Evolutionary conservation across 2,888 invertebrate genomes (phyloP), one percentile per base, ranked within the genome.

Genomic region (Perithous albicinctus): DNA sequence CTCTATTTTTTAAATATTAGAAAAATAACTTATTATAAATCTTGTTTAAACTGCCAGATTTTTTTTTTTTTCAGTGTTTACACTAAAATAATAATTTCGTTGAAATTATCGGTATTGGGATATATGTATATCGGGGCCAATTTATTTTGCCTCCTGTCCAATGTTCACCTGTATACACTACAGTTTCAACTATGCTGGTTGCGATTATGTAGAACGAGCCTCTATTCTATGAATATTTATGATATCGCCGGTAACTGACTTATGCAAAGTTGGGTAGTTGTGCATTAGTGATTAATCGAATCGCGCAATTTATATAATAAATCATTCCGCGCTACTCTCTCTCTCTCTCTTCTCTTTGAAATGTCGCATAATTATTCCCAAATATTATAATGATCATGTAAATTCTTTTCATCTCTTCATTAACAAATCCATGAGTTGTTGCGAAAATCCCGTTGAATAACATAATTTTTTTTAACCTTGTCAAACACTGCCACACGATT

Each of bases 161-260:
- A 51, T 23, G 23, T 26, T 54, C 54, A 6, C 29, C 26, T 32
- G 7, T 38, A 67, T 35, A 51, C n/a, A n/a, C n/a, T 54, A 74
- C 43, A 56, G 10, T 43, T 61, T 59, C 23, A 76, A 59, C 67
- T 76, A n/a, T n/a, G 76, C 59, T 67, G 43, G 46, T 67, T 56
- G 29, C 67, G 48, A 67, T 76, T 76, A 76, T 67, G 67, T 23
- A 67, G 48, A 48, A 48, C 67, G 10, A 7, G 59, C 18, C 48
- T 59, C 54, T 4, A 1, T n/a, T 35, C 61, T 26, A 76, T 76
- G 76, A 76, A 76, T 76, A 76, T 76, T 76, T 76, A 76, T 76
- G 59, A 76, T 29, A 61, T 48, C 26, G 35, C 38, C 26, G 18
- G 48, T 59, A 67, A 54, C 64, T 54, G 75, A 67, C 67, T 76